Percentiles rank a stretch among this genome's conserved stretches.
Conservation (phyloP, 2,797 vertebrate genomes). For the Propithecus deckenii region DNA sequence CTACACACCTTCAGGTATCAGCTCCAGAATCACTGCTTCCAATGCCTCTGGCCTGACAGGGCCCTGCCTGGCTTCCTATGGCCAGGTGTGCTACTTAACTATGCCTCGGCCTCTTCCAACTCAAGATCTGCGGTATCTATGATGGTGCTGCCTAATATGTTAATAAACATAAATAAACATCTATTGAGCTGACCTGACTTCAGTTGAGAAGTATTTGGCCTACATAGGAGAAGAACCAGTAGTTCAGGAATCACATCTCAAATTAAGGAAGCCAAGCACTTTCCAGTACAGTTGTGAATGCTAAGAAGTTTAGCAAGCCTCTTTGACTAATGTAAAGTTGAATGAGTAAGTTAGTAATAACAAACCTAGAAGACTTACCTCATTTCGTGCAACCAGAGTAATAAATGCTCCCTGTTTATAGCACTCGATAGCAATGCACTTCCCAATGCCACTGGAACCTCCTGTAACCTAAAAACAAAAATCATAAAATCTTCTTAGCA, state of each 20-base stretch:
- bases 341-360: background rate
- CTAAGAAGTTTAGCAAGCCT: fast-evolving
- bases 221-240: background rate
- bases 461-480: constrained; percentile 92
- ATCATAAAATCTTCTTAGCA: background rate
- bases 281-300: background rate
- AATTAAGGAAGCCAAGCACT: background rate
- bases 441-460: constrained; percentile 98
- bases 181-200: background rate
- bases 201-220: background rate
- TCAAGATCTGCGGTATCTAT: background rate
- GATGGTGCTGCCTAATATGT: background rate
- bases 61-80: background rate
- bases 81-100: no score
- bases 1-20: fast-evolving
- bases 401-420: constrained; percentile 97
- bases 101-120: background rate
- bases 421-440: constrained; percentile 96
- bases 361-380: constrained; percentile 87
- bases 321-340: background rate
- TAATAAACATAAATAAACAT: background rate
- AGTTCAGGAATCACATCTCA: background rate
- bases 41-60: fast-evolving
- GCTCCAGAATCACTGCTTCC: background rate
- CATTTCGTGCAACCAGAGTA: constrained; percentile 96